phyloP scores from a whole-genome alignment of 2,888 invertebrate genomes.

The Vandiemenella viatica region DNA sequence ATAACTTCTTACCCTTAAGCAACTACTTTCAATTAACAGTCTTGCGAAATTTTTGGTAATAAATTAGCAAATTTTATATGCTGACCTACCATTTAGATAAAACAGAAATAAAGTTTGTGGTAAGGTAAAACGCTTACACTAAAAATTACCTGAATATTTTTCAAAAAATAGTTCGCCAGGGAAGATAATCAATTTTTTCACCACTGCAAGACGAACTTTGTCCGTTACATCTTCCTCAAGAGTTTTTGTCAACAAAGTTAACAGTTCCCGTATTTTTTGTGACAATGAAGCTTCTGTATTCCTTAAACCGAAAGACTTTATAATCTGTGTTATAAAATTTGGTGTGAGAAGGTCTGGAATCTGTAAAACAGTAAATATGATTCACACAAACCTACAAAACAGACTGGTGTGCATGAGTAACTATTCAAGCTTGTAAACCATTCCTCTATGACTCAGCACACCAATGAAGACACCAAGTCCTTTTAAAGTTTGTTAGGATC shows the following conservation, averaged over 20 bases:
- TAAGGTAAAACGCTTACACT: too few species aligned
- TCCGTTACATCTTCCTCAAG: conserved; percentile 34
- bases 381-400: not conserved
- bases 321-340: conserved; percentile 47
- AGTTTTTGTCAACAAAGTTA: conserved; percentile 31
- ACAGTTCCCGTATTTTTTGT: not conserved
- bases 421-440: too few species aligned
- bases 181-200: conserved; percentile 47
- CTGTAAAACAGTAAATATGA: conserved; percentile 1
- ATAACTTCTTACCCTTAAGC: too few species aligned
- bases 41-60: too few species aligned
- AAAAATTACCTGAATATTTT: conserved; percentile 44
- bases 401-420: too few species aligned
- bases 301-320: conserved; percentile 44
- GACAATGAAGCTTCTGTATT: conserved; percentile 42
- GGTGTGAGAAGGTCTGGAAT: conserved; percentile 44
- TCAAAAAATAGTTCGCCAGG: conserved; percentile 61
- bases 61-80: too few species aligned
- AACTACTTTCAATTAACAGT: too few species aligned
- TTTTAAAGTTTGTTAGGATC: too few species aligned
- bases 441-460: too few species aligned
- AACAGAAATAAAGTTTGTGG: too few species aligned
- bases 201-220: conserved; percentile 37
- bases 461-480: too few species aligned
- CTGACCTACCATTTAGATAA: too few species aligned